These are phyloP conservation scores for Cardinalis cardinalis DNA, from an alignment of 2,113 vertebrate genomes.

Conservation along the genomic window DNA sequence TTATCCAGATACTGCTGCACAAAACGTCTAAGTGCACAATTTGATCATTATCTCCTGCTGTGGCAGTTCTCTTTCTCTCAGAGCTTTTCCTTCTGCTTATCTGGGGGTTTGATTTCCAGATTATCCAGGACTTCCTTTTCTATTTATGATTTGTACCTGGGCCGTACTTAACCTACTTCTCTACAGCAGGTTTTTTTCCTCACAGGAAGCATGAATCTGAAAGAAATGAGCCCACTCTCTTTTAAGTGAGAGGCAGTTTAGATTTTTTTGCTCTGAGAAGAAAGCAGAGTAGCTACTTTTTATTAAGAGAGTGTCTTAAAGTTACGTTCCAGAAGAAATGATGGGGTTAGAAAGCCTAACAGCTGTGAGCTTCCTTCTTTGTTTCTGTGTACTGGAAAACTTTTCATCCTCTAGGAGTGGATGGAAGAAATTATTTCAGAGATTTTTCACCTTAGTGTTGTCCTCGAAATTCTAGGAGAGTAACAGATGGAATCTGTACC, in stretches of 20 bases:
- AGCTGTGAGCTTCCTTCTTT: background rate
- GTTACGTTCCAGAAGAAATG: background rate
- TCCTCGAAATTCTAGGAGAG: background rate
- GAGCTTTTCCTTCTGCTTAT: background rate
- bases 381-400: background rate
- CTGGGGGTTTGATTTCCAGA: background rate
- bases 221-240: background rate
- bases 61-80: background rate
- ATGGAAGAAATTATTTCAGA: conserved; percentile 11
- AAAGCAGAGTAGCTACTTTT: background rate
- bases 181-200: background rate
- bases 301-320: background rate
- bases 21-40: background rate
- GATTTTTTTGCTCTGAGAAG: background rate
- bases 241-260: background rate
- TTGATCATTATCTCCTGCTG: background rate
- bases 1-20: background rate
- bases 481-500: background rate
- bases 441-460: background rate
- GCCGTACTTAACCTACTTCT: background rate
- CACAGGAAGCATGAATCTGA: background rate
- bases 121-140: background rate
- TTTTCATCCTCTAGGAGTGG: background rate
- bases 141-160: background rate
- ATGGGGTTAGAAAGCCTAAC: background rate